Evolutionary conservation across 2,797 vertebrate species (phyloP).

Genomic region (Furcifer pardalis): DNA sequence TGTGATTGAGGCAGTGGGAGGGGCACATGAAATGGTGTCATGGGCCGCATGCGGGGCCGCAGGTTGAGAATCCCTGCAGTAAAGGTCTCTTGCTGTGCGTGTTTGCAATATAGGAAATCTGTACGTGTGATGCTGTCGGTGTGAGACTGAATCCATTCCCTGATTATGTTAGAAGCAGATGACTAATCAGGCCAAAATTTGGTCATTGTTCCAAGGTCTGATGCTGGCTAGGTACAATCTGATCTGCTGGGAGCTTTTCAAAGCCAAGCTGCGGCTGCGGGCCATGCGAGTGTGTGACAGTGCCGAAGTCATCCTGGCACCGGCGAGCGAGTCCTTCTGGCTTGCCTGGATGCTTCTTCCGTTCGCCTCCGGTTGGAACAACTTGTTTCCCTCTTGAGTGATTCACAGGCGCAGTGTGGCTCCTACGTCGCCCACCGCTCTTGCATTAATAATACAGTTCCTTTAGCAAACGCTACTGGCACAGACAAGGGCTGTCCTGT

Average conservation of each 20-base stretch:
- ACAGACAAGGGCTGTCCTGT: not conserved
- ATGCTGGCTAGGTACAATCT: not conserved
- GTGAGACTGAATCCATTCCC: not conserved
- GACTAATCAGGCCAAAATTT: not conserved
- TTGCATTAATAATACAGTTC: not conserved
- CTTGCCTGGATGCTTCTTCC: not conserved
- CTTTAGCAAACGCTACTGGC: not conserved
- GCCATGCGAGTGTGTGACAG: not conserved
- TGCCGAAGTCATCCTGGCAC: not conserved
- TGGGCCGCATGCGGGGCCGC: too few relatives aligned
- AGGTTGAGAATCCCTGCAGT: too few relatives aligned
- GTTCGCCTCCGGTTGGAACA: slow-evolving; percentile 11
- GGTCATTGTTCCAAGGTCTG: not conserved
- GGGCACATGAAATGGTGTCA: too few relatives aligned
- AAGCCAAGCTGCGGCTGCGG: not conserved
- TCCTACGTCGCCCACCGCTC: not conserved
- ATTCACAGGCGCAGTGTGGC: not conserved
- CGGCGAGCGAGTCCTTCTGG: not conserved
- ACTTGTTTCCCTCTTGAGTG: slow-evolving; percentile 14
- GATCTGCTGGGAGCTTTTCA: not conserved
- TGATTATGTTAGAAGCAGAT: not conserved
- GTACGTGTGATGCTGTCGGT: too few relatives aligned
- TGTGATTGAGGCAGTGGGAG: too few relatives aligned
- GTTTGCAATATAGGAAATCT: too few relatives aligned
- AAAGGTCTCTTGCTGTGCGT: too few relatives aligned